Evolutionary conservation across 2,888 invertebrate species (phyloP).

Genomic region (Thereva unica): DNA sequence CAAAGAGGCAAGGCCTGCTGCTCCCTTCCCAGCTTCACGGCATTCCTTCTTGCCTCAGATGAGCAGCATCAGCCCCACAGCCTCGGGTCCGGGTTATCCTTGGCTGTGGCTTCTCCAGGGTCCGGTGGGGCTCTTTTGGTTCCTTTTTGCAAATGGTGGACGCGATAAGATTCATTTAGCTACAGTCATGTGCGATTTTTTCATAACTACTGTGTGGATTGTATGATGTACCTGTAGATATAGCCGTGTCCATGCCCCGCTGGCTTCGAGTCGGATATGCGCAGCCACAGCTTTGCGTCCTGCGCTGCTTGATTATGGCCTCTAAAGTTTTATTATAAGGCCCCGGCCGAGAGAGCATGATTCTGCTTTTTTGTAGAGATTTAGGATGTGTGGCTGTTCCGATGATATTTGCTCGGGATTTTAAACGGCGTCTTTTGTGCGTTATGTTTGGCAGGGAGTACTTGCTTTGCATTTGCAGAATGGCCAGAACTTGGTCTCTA

Average conservation of each 20-base stretch:
- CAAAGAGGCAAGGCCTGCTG: slow-evolving; percentile 48
- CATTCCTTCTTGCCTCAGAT: slow-evolving; percentile 15
- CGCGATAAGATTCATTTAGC: slow-evolving; percentile 45
- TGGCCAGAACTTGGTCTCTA: too few relatives aligned
- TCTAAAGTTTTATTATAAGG: too few relatives aligned
- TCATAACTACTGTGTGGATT: slow-evolving; percentile 44
- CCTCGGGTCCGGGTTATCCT: slow-evolving; percentile 16
- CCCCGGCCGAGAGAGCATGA: too few relatives aligned
- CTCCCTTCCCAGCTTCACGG: slow-evolving; percentile 13
- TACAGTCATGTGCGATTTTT: slow-evolving; percentile 45
- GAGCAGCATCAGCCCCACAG: slow-evolving; percentile 38
- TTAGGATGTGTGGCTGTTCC: too few relatives aligned
- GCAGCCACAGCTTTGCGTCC: too few relatives aligned
- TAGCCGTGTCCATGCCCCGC: not conserved
- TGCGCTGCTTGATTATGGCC: too few relatives aligned
- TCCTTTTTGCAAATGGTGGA: slow-evolving; percentile 45
- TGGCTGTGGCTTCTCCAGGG: slow-evolving; percentile 9
- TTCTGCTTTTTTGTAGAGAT: too few relatives aligned
- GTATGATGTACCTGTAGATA: slow-evolving; percentile 26
- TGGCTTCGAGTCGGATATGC: not conserved
- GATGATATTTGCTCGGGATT: too few relatives aligned
- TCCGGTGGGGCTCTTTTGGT: slow-evolving; percentile 39
- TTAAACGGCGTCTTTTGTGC: too few relatives aligned
- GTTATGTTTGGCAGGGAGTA: too few relatives aligned
- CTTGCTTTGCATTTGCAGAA: too few relatives aligned